These are phyloP conservation scores for Poecilobothrus nobilitatus DNA, from an alignment of 2,888 invertebrate species.

Conservation along the genomic window DNA sequence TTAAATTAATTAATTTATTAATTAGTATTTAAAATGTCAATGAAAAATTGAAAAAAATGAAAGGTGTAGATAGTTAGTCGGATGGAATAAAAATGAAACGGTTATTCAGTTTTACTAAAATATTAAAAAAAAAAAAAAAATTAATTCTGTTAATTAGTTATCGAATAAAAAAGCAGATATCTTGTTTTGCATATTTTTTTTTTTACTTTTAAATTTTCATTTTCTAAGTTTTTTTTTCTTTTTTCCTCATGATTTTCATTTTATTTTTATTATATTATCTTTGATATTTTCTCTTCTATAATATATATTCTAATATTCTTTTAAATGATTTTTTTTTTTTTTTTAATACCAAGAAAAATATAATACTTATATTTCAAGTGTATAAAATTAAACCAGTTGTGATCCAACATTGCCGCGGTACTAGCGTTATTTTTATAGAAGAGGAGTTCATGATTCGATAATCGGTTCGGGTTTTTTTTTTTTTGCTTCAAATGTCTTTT, in stretches of 20 bases:
- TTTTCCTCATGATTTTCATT: neutral
- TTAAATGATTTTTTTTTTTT: neutral
- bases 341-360: neutral
- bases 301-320: neutral
- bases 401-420: slow-evolving; percentile 13
- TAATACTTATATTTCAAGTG: neutral
- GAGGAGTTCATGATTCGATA: neutral
- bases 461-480: neutral
- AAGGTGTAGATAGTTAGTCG: too few relatives aligned
- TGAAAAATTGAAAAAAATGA: too few relatives aligned
- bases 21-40: too few relatives aligned
- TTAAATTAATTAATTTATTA: too few relatives aligned
- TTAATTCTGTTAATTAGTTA: too few relatives aligned
- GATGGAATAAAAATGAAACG: too few relatives aligned
- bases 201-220: too few relatives aligned
- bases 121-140: too few relatives aligned
- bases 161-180: too few relatives aligned
- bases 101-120: too few relatives aligned
- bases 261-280: neutral
- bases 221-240: too few relatives aligned
- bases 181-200: too few relatives aligned
- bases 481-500: neutral
- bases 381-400: slow-evolving; percentile 12
- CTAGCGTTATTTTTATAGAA: slow-evolving; percentile 12
- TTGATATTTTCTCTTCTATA: neutral